These are phyloP conservation scores for Rhagonycha fulva DNA, from an alignment of 2,888 invertebrate genomes.

Conservation along the genomic window DNA sequence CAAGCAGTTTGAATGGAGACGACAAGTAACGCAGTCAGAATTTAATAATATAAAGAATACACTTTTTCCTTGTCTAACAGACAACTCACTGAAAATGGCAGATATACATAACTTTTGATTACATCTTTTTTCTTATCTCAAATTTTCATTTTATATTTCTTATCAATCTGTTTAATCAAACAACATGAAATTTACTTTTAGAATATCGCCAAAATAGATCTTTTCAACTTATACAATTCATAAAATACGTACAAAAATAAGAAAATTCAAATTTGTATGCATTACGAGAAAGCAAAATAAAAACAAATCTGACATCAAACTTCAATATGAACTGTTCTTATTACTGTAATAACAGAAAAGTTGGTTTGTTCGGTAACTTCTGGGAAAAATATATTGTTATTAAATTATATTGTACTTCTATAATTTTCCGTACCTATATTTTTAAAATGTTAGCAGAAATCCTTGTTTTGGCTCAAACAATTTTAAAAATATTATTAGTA, in stretches of 20 bases:
- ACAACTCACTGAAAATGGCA: conserved; percentile 11
- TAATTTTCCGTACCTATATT: background rate
- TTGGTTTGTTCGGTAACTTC: background rate
- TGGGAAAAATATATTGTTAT: background rate
- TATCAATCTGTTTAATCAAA: background rate
- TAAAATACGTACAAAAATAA: background rate
- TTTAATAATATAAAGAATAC: conserved; percentile 16
- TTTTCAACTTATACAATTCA: background rate
- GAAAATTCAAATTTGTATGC: background rate
- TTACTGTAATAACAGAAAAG: background rate
- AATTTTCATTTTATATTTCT: background rate
- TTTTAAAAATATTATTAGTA: background rate
- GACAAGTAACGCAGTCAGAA: conserved; percentile 10
- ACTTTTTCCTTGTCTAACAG: conserved; percentile 12
- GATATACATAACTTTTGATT: conserved; percentile 3
- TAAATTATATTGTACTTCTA: background rate
- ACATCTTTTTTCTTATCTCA: background rate
- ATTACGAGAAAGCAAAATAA: background rate
- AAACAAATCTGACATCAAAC: background rate
- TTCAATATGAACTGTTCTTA: background rate
- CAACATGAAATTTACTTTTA: background rate
- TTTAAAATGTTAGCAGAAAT: background rate
- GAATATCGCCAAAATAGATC: background rate
- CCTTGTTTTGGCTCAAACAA: background rate
- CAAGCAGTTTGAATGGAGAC: conserved; percentile 11